Percentiles rank a stretch among this genome's conserved stretches.
phyloP scores from a whole-genome alignment of 2,888 invertebrate genomes.

The Melanophora roralis region DNA sequence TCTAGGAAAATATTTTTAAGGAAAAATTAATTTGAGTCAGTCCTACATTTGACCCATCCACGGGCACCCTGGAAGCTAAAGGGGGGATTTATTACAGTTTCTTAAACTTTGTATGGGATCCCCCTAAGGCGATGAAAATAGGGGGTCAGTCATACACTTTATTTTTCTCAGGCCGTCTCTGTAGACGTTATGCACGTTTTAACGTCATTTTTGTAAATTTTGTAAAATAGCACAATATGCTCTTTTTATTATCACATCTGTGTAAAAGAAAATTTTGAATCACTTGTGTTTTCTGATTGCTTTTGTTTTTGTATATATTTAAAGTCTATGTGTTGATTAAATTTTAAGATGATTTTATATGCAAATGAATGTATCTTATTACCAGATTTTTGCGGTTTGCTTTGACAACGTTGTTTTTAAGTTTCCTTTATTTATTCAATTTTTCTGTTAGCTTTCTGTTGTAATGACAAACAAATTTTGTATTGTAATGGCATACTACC shows the following conservation, averaged over 20 bases:
- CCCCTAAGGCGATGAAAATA: too few species aligned
- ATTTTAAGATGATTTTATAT: constrained; percentile 38
- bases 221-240: neutral
- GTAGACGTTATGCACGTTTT: too few species aligned
- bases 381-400: constrained; percentile 50
- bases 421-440: constrained; percentile 18
- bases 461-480: constrained; percentile 28
- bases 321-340: constrained; percentile 35
- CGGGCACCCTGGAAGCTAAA: too few species aligned
- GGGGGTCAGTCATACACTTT: too few species aligned
- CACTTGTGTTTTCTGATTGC: constrained; percentile 5
- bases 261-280: neutral
- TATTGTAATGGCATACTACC: constrained; percentile 7
- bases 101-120: too few species aligned
- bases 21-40: too few species aligned
- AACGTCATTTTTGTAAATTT: too few species aligned
- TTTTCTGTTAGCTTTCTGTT: constrained; percentile 6
- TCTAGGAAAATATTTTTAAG: too few species aligned
- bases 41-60: too few species aligned
- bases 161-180: too few species aligned
- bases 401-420: neutral
- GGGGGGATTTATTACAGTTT: too few species aligned
- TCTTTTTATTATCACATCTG: neutral
- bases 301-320: constrained; percentile 2
- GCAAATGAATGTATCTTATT: constrained; percentile 40